Evolutionary conservation across 2,888 invertebrate species (phyloP), one percentile per base, ranked within the genome.

Genomic region (Nymphalis urticae): DNA sequence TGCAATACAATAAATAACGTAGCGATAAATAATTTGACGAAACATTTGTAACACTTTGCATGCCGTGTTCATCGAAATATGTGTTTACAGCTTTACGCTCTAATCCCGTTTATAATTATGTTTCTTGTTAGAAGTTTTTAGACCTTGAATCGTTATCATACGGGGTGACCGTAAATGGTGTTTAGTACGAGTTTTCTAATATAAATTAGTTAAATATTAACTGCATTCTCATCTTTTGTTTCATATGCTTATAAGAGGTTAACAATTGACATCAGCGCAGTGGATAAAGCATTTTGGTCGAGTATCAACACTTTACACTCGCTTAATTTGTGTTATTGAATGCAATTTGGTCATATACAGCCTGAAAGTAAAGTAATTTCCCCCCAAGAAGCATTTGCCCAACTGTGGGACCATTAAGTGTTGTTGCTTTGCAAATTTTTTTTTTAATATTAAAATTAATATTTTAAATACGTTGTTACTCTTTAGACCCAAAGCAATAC

Each of bases 1-100:
- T 56, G 36, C 54, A 64, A 60, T 64, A 54, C 48, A 42, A 32
- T 56, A 60, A 42, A 63, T 51, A 9, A 62, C n/a, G 17, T 56
- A 56, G 54, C 54, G 27, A 27, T 32, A 56, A 56, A 27, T 21
- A 32, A 56, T 56, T 56, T 32, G 27, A 32, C 32, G 54, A 24
- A 56, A 32, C 54, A 6, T 56, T 7, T 47, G 54, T 27, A 56
- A 32, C 17, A 17, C 32, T 7, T 47, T 61, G 8, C 32, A 63
- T 32, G 50, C 48, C 9, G 6, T 42, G 16, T 32, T 59, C 48
- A 24, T 16, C 27, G 9, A 27, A 48, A 27, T 6, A 19, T 4
- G 13, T n/a, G 32, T 4, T 51, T 36, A 21, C 56, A 21, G 17
- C 6, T 61, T 69, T 62, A 56, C 62, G 65, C 48, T 69, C 62